A percentile compares a stretch with the other conserved stretches of the same genome.
Evolutionary conservation across 2,888 invertebrate species (phyloP).

Genomic region (Andrena hattorfiana): DNA sequence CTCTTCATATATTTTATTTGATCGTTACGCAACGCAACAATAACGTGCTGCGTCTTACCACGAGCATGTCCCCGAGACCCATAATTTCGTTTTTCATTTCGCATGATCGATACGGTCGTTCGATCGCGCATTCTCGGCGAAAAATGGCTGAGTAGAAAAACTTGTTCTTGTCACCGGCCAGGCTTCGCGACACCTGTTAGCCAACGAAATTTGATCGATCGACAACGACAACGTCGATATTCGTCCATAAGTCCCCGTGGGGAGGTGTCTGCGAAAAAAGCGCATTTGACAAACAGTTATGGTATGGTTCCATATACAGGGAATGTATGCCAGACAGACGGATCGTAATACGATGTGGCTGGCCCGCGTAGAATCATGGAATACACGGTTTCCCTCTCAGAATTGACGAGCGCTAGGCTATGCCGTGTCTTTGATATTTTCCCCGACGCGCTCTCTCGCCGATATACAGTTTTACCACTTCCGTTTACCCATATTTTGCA

Average conservation of each 20-base stretch:
- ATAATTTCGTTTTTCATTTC: slow-evolving; percentile 53
- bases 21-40: not conserved
- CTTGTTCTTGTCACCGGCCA: slow-evolving; percentile 80
- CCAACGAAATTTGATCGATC: slow-evolving; percentile 82
- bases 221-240: slow-evolving; percentile 69
- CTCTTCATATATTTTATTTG: no score
- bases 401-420: slow-evolving; percentile 67
- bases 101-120: slow-evolving; percentile 67
- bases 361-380: slow-evolving; percentile 67
- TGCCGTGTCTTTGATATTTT: slow-evolving; percentile 52
- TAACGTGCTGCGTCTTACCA: not conserved
- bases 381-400: slow-evolving; percentile 84
- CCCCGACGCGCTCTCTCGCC: slow-evolving; percentile 29
- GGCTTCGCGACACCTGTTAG: slow-evolving; percentile 78
- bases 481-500: slow-evolving; percentile 27
- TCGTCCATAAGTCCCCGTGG: slow-evolving; percentile 60
- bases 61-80: slow-evolving; percentile 7
- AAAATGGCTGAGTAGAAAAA: slow-evolving; percentile 82
- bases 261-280: slow-evolving; percentile 47
- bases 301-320: slow-evolving; percentile 67
- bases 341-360: slow-evolving; percentile 72
- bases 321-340: slow-evolving; percentile 74
- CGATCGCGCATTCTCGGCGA: slow-evolving; percentile 55
- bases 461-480: slow-evolving; percentile 30
- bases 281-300: slow-evolving; percentile 77